phyloP scores from a whole-genome alignment of 2,888 invertebrate species.

The Eurois occulta region DNA sequence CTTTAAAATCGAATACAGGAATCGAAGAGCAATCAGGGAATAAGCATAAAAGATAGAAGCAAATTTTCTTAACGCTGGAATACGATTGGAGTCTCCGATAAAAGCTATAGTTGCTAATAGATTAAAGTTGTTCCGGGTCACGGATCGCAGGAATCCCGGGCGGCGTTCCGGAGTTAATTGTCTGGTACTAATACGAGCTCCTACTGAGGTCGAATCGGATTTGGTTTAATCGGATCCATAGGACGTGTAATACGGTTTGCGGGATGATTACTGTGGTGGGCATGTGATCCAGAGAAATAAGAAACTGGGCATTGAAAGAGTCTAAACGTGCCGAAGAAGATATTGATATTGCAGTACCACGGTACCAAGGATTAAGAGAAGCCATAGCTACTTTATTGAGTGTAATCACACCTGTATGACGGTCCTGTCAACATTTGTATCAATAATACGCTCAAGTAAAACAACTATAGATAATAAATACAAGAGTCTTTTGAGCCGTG shows the following conservation, averaged over 20 bases:
- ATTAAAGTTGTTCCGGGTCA: slow-evolving; percentile 46
- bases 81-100: slow-evolving; percentile 19
- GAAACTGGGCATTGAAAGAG: background rate
- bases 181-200: slow-evolving; percentile 35
- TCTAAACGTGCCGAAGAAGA: no score
- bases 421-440: background rate
- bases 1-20: background rate
- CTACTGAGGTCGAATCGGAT: slow-evolving; percentile 3
- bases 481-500: background rate
- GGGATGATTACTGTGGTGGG: background rate
- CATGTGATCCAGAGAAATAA: background rate
- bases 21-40: slow-evolving; percentile 5
- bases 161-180: slow-evolving; percentile 47
- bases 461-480: background rate
- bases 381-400: background rate
- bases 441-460: background rate
- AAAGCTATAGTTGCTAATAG: slow-evolving; percentile 33
- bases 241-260: background rate
- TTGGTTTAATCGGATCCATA: slow-evolving; percentile 13
- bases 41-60: background rate
- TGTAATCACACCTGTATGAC: background rate
- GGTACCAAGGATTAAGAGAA: background rate
- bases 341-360: background rate
- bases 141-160: slow-evolving; percentile 23
- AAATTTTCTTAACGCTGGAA: slow-evolving; percentile 17